A percentile compares a stretch with the other conserved stretches of the same genome.
These are phyloP conservation scores for Coenobita brevimanus DNA, from an alignment of 1,140 invertebrate species.

Conservation along the genomic window DNA sequence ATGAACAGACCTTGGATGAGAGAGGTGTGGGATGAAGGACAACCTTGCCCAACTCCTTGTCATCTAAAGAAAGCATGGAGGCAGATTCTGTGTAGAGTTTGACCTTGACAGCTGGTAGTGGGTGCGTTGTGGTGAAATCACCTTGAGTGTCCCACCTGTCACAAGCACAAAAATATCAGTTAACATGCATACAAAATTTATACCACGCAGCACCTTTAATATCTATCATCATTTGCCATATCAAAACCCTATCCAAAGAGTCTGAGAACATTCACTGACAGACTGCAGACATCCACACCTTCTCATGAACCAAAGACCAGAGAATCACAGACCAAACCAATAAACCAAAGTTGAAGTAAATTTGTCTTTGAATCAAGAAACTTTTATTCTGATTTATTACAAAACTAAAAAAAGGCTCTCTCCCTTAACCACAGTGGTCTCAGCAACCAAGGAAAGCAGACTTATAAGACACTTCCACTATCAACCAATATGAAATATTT, in stretches of 20 bases:
- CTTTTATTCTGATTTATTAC: too few relatives aligned
- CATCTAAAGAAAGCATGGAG: constrained; percentile 96
- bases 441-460: too few relatives aligned
- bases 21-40: constrained; percentile 92
- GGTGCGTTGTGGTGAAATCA: constrained; percentile 98
- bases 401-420: too few relatives aligned
- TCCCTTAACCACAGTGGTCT: too few relatives aligned
- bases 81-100: constrained; percentile 95
- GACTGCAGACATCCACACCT: too few relatives aligned
- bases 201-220: neutral
- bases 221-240: neutral
- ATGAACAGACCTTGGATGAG: constrained; percentile 83
- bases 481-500: too few relatives aligned
- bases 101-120: constrained; percentile 96
- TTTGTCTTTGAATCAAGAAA: too few relatives aligned
- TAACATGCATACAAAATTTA: neutral
- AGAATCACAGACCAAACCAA: too few relatives aligned
- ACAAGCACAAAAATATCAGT: constrained; percentile 25
- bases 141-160: constrained; percentile 96
- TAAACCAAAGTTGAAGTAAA: too few relatives aligned
- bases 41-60: constrained; percentile 98
- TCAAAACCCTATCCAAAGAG: neutral
- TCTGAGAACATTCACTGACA: too few relatives aligned
- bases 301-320: too few relatives aligned
- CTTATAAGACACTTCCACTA: too few relatives aligned